Base-by-base conservation (phyloP, 2,113 vertebrate genomes). In the Pachypanchax playfairii region DNA sequence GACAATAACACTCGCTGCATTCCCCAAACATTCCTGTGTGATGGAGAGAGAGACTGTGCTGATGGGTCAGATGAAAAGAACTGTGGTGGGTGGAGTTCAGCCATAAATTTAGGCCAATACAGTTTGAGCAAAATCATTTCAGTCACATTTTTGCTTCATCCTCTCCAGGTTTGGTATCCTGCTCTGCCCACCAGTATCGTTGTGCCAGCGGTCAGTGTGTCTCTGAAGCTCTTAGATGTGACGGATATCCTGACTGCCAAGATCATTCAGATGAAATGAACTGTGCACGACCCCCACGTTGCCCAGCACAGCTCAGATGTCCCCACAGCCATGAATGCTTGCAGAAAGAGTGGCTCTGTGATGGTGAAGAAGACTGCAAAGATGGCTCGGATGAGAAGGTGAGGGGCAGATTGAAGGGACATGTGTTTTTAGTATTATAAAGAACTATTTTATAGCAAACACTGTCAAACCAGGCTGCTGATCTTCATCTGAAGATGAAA, bases 341-440 rank as follows among this genome's bases (percentile, higher is more conserved):
- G 52, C 71, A 93, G 0, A 83, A 87, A 31, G 93, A 93, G 12
- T 97, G 96, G 96, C 58, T 90, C 29, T 98, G 96, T 12, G 96
- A 97, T 3, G 94, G 92, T 0, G 76, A 91, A 2, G n/a, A 83
- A 0, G 96, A 98, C 91, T 98, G 96, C 21, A 15, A 38, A 25
- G 96, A 98, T 0, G 93, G 95, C 1, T 90, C 87, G 0, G 96
- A 98, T 0, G 96, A 98, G 75, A 90, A 92, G 92, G 96, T 95
- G 28, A 39, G 49, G 8, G 21, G 4, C 6, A 24, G 3, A n/a
- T 1, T 33, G 28, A 12, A 11, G n/a, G 18, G 17, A 28, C 26
- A 14, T 3, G 6, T 1, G 12, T 14, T 36, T 36, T 14, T 3
- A 36, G n/a, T n/a, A n/a, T n/a, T n/a, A n/a, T n/a, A n/a, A n/a